These are phyloP conservation scores for Calyptomena viridis DNA, from an alignment of 2,113 vertebrate species.

Conservation along the genomic window DNA sequence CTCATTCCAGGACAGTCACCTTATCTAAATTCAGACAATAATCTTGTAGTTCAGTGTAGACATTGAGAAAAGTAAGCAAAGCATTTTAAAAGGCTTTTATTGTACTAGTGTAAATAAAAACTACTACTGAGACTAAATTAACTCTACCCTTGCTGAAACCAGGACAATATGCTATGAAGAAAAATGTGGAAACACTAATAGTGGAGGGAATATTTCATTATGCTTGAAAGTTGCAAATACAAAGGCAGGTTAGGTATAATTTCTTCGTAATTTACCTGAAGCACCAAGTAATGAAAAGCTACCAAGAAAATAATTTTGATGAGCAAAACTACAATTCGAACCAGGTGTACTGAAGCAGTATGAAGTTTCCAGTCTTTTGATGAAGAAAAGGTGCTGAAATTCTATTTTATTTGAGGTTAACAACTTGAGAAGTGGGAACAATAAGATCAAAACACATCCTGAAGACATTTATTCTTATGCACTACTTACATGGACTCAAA, in stretches of 20 bases:
- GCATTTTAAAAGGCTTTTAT: neutral
- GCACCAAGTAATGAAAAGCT: neutral
- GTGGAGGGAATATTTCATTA: neutral
- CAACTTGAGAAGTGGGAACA: neutral
- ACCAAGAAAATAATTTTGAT: neutral
- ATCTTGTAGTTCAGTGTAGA: neutral
- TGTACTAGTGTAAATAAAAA: neutral
- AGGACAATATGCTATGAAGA: neutral
- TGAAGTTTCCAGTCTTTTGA: neutral
- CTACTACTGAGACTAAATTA: neutral
- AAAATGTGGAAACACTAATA: neutral
- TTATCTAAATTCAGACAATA: neutral
- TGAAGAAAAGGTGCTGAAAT: neutral
- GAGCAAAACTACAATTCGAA: neutral
- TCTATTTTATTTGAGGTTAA: neutral
- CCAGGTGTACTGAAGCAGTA: neutral
- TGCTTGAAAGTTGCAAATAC: neutral
- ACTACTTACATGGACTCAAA: constrained; percentile 90
- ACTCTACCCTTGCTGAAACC: neutral
- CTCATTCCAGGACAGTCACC: neutral
- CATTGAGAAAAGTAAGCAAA: neutral
- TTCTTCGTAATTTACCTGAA: neutral
- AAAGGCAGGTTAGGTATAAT: neutral
- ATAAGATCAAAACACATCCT: neutral
- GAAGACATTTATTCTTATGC: neutral